phyloP scores from a whole-genome alignment of 2,888 invertebrate genomes.

The Aphidius colemani region DNA sequence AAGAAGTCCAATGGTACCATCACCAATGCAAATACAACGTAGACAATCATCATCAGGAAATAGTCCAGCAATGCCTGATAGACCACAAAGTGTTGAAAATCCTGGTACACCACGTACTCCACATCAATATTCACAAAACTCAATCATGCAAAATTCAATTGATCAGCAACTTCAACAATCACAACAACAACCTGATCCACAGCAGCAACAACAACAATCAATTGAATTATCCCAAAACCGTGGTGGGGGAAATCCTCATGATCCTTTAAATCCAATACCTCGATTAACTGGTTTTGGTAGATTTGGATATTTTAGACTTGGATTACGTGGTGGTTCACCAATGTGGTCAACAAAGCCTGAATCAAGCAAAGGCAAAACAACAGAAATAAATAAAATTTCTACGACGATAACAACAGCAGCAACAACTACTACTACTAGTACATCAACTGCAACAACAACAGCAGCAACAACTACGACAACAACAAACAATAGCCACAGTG shows the following conservation, averaged over 20 bases:
- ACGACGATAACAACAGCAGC: slow-evolving; percentile 27
- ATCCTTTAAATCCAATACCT: slow-evolving; percentile 66
- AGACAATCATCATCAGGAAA: slow-evolving; percentile 63
- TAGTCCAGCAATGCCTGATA: slow-evolving; percentile 64
- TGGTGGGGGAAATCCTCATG: slow-evolving; percentile 63
- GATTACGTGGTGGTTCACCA: slow-evolving; percentile 70
- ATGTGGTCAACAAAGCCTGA: slow-evolving; percentile 66
- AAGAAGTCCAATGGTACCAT: slow-evolving; percentile 63
- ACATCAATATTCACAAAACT: slow-evolving; percentile 48
- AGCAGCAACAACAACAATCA: slow-evolving; percentile 39
- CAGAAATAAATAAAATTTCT: slow-evolving; percentile 45
- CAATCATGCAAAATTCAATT: slow-evolving; percentile 36
- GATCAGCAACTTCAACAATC: slow-evolving; percentile 58
- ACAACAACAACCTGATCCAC: slow-evolving; percentile 29
- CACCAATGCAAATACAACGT: slow-evolving; percentile 64
- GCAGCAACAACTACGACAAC: slow-evolving; percentile 49
- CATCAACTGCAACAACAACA: too few relatives aligned
- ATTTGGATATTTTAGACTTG: slow-evolving; percentile 67
- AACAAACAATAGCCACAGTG: slow-evolving; percentile 42
- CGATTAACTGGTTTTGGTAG: slow-evolving; percentile 66
- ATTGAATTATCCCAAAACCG: slow-evolving; percentile 49
- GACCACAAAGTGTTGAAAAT: slow-evolving; percentile 67
- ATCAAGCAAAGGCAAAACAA: slow-evolving; percentile 55
- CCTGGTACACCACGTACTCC: slow-evolving; percentile 64
- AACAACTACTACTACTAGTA: slow-evolving; percentile 43